A percentile compares a stretch with the other conserved stretches of the same genome.
These are phyloP conservation scores for Lingula anatina DNA, from an alignment of 2,888 invertebrate genomes.

Conservation along the genomic window DNA sequence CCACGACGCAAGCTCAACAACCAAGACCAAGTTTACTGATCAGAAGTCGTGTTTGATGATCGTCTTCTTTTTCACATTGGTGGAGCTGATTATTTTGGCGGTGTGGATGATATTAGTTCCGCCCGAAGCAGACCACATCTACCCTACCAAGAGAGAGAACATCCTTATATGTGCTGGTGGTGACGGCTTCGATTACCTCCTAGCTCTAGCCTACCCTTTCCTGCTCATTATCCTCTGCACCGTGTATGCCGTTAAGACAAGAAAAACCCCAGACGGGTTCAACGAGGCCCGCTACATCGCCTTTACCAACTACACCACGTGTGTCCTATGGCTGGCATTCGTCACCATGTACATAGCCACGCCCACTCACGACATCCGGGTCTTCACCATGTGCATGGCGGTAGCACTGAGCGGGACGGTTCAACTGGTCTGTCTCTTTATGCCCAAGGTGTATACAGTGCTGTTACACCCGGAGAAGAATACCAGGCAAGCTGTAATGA, in stretches of 20 bases:
- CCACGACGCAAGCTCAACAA: constrained; percentile 34
- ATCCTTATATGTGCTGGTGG: constrained; percentile 52
- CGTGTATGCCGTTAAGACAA: constrained; percentile 58
- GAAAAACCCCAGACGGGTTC: constrained; percentile 61
- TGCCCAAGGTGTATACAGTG: constrained; percentile 59
- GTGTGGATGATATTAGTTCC: constrained; percentile 54
- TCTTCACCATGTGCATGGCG: constrained; percentile 57
- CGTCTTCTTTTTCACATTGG: constrained; percentile 53
- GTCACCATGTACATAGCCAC: constrained; percentile 58
- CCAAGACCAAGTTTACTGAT: constrained; percentile 52
- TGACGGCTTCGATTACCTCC: constrained; percentile 54
- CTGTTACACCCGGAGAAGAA: constrained; percentile 60
- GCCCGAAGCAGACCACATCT: too few species aligned
- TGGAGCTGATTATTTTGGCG: constrained; percentile 55
- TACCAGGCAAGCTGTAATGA: constrained; percentile 60
- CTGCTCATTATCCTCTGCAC: constrained; percentile 57
- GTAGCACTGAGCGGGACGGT: constrained; percentile 58
- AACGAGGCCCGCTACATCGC: constrained; percentile 60
- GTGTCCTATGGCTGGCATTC: constrained; percentile 59
- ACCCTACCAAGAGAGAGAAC: too few species aligned
- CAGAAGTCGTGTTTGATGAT: constrained; percentile 56
- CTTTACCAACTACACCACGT: constrained; percentile 59
- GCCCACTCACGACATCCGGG: constrained; percentile 54
- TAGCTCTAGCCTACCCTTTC: constrained; percentile 58
- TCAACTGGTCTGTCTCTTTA: constrained; percentile 57